Conservation (phyloP, 2,888 invertebrate species). For the Masnerella sp. region DNA sequence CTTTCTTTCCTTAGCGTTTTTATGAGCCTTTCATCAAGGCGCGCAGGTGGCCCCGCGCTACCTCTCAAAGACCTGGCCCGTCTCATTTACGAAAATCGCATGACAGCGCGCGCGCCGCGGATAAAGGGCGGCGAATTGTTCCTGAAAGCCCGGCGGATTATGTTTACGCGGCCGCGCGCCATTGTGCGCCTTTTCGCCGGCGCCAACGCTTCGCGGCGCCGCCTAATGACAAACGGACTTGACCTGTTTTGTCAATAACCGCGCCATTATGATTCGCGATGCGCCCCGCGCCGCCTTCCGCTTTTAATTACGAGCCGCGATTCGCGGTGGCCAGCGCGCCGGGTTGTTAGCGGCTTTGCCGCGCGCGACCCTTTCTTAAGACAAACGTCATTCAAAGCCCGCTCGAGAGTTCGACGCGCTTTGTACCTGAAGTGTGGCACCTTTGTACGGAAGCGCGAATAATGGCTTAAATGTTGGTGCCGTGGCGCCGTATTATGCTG, state of each 20-base stretch:
- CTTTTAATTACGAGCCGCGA: slow-evolving; percentile 33
- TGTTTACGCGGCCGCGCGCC: slow-evolving; percentile 21
- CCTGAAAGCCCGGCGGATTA: slow-evolving; percentile 50
- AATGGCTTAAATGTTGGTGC: too few relatives aligned
- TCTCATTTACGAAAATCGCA: slow-evolving; percentile 72
- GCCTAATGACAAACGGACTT: slow-evolving; percentile 55
- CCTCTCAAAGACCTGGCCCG: slow-evolving; percentile 70
- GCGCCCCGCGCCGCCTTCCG: neutral
- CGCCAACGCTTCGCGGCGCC: slow-evolving; percentile 47
- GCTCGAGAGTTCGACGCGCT: too few relatives aligned
- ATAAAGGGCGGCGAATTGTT: slow-evolving; percentile 46
- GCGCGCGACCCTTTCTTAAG: too few relatives aligned
- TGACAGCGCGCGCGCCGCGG: slow-evolving; percentile 67
- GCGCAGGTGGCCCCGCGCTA: slow-evolving; percentile 58
- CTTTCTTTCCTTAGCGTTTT: slow-evolving; percentile 71
- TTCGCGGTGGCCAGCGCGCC: too few relatives aligned
- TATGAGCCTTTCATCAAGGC: slow-evolving; percentile 75
- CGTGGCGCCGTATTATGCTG: too few relatives aligned
- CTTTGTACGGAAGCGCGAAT: too few relatives aligned
- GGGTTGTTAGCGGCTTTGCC: too few relatives aligned
- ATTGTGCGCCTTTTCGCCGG: slow-evolving; percentile 3
- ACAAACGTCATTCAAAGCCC: too few relatives aligned
- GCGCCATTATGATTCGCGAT: slow-evolving; percentile 27
- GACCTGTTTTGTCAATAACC: slow-evolving; percentile 49
- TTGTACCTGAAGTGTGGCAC: too few relatives aligned